These are phyloP conservation scores for Galendromus occidentalis DNA, from an alignment of 1,140 invertebrate genomes.

Conservation along the genomic window DNA sequence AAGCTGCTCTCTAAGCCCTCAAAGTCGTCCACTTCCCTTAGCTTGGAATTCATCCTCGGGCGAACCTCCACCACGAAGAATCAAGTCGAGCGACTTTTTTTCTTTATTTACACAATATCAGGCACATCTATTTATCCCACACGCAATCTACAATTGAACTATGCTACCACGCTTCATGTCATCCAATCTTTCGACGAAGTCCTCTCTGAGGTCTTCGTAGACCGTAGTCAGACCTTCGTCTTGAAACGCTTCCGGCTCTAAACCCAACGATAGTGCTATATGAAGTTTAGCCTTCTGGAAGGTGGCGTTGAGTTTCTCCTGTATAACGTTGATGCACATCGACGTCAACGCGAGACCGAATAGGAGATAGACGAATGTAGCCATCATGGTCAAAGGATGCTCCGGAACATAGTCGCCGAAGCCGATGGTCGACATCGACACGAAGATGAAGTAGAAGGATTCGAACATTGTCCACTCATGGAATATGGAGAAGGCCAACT, in stretches of 20 bases:
- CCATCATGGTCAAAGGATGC: constrained; percentile 53
- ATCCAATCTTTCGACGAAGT: background rate
- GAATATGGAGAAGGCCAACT: constrained; percentile 24
- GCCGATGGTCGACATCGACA: constrained; percentile 83
- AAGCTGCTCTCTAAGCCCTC: too few relatives aligned
- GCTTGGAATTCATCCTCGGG: too few relatives aligned
- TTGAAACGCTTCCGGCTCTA: background rate
- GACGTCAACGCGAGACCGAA: constrained; percentile 79
- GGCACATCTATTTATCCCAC: background rate
- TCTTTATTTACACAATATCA: background rate
- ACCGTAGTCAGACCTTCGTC: constrained; percentile 3
- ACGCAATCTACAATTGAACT: background rate
- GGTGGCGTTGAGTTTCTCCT: constrained; percentile 24
- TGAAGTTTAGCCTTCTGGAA: constrained; percentile 17
- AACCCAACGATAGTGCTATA: constrained; percentile 12
- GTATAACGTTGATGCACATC: constrained; percentile 67
- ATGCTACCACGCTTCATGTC: background rate
- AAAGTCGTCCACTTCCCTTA: too few relatives aligned
- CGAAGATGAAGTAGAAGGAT: constrained; percentile 81
- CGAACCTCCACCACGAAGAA: background rate
- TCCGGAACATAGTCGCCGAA: constrained; percentile 75
- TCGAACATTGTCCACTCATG: constrained; percentile 72
- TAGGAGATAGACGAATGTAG: constrained; percentile 75
- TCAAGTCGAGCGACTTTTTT: background rate
- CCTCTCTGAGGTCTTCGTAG: constrained; percentile 1